These are phyloP conservation scores for Oscheius sp. DNA, from an alignment of 2,888 invertebrate genomes.

Conservation along the genomic window DNA sequence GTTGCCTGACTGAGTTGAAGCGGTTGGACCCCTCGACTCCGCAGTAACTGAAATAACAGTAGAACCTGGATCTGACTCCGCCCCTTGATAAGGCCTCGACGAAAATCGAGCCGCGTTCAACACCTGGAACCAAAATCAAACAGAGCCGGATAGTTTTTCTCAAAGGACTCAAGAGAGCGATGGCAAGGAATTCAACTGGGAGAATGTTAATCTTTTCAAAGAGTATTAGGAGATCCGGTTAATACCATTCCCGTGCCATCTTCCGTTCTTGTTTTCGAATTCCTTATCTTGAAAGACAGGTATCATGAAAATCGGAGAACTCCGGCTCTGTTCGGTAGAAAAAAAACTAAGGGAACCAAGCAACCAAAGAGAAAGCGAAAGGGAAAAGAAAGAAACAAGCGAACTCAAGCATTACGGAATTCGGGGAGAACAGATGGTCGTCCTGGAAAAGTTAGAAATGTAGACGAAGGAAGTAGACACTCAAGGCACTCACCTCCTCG, in stretches of 20 bases:
- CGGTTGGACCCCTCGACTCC: slow-evolving; percentile 66
- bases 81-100: slow-evolving; percentile 14
- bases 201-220: no score
- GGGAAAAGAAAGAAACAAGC: background rate
- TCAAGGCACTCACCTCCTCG: slow-evolving; percentile 56
- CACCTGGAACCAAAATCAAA: background rate
- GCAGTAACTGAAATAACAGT: slow-evolving; percentile 60
- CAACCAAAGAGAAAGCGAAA: slow-evolving; percentile 13
- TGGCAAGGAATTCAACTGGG: no score
- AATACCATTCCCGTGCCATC: slow-evolving; percentile 1
- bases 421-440: background rate
- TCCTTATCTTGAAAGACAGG: no score
- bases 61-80: slow-evolving; percentile 4
- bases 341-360: background rate
- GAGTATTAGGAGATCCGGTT: no score
- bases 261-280: background rate
- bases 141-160: slow-evolving; percentile 7
- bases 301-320: no score
- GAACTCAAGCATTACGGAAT: slow-evolving; percentile 9
- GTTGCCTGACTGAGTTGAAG: slow-evolving; percentile 64
- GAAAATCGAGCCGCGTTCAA: slow-evolving; percentile 8
- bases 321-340: background rate
- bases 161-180: no score
- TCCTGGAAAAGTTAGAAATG: background rate
- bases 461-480: background rate